phyloP scores from a whole-genome alignment of 1,140 invertebrate genomes.

The Riptortus pedestris region DNA sequence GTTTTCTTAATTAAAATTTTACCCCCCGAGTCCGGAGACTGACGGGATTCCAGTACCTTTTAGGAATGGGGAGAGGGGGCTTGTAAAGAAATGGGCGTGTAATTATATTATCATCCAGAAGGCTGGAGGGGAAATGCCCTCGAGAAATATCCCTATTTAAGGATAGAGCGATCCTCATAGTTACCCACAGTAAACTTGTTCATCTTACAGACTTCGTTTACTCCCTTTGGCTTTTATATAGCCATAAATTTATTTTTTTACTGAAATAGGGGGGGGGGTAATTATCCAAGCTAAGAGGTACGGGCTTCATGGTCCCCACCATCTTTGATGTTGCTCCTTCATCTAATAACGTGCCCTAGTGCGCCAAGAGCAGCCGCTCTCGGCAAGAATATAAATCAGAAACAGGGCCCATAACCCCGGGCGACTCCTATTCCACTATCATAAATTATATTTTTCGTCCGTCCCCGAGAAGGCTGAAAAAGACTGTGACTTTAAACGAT shows the following conservation, averaged over 20 bases:
- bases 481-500: not conserved
- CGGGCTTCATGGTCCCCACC: not conserved
- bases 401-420: not conserved
- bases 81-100: too few species aligned
- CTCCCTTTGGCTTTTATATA: not conserved
- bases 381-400: constrained; percentile 3
- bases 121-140: too few species aligned
- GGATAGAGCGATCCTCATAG: too few species aligned
- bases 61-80: too few species aligned
- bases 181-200: not conserved
- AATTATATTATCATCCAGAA: too few species aligned
- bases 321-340: constrained; percentile 2
- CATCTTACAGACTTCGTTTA: not conserved
- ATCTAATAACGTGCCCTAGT: constrained; percentile 11
- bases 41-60: too few species aligned
- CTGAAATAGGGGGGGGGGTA: not conserved
- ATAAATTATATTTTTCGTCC: constrained; percentile 15
- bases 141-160: too few species aligned
- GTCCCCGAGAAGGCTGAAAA: not conserved
- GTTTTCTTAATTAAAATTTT: too few species aligned
- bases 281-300: not conserved
- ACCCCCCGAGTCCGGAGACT: too few species aligned
- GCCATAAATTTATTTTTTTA: not conserved
- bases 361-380: not conserved
- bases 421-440: constrained; percentile 7